Evolutionary conservation across 2,888 invertebrate species (phyloP).

Genomic region (Leptopilina myrica): DNA sequence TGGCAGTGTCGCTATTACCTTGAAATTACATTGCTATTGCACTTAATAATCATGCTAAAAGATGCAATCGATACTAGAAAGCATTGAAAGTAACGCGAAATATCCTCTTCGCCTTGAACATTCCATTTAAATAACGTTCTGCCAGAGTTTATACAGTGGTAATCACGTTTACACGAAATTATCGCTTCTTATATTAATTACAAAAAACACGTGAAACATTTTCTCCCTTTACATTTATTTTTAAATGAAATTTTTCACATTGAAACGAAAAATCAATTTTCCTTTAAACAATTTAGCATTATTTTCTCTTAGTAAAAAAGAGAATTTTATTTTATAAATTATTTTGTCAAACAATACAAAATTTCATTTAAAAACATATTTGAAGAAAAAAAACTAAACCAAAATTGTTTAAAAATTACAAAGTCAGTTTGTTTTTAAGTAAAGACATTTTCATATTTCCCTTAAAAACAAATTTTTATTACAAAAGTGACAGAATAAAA

Average conservation of each 20-base stretch:
- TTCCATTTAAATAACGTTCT: conserved; percentile 34
- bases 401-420: background rate
- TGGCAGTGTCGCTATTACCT: too few relatives aligned
- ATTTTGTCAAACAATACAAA: too few relatives aligned
- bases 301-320: background rate
- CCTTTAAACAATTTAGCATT: background rate
- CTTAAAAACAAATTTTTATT: background rate
- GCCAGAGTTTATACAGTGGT: background rate
- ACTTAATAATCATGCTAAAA: conserved; percentile 52
- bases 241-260: too few relatives aligned
- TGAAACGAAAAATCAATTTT: conserved; percentile 7
- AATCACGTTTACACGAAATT: conserved; percentile 15
- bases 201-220: too few relatives aligned
- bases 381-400: background rate
- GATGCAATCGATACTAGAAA: conserved; percentile 54
- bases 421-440: background rate
- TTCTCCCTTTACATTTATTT: too few relatives aligned
- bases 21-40: conserved; percentile 22
- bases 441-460: background rate
- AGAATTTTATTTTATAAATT: too few relatives aligned
- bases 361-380: too few relatives aligned
- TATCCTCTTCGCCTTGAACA: conserved; percentile 51
- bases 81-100: conserved; percentile 54
- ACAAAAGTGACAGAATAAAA: background rate
- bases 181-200: background rate